Evolutionary conservation across 92 coral and sea anemone genomes (phyloP).

Genomic region (Anthopleura xanthogrammica): DNA sequence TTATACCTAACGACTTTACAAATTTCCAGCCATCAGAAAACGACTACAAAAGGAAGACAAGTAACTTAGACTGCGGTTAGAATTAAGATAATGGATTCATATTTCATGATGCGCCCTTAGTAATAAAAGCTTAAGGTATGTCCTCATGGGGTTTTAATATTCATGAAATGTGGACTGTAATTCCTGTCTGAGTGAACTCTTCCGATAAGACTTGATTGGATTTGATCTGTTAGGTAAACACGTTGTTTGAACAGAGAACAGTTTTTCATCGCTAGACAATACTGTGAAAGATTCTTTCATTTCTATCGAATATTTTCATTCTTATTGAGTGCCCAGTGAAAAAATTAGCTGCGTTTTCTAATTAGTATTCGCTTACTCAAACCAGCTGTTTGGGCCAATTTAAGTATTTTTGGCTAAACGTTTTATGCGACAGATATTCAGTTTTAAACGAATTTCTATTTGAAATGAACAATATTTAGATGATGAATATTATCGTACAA

Average conservation of each 20-base stretch:
- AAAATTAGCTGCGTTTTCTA: no score
- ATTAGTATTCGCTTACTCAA: no score
- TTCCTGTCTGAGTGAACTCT: not conserved
- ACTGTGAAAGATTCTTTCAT: not conserved
- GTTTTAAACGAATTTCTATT: no score
- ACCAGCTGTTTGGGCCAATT: no score
- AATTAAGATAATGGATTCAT: not conserved
- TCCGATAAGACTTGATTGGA: not conserved
- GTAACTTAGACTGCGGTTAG: not conserved
- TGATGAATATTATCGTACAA: not conserved
- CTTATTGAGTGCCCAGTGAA: no score
- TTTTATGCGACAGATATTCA: not conserved
- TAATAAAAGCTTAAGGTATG: not conserved
- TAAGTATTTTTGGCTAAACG: no score
- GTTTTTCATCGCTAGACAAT: not conserved
- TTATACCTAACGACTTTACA: not conserved
- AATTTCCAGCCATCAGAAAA: not conserved
- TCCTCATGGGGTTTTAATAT: not conserved
- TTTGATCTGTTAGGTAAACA: constrained; percentile 6
- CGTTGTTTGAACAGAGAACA: not conserved
- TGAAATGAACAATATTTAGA: not conserved
- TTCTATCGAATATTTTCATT: not conserved
- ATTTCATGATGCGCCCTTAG: not conserved
- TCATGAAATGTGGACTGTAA: not conserved
- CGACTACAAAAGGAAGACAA: not conserved